Conservation (phyloP, 1,140 invertebrate genomes). For the Drosophila ficusphila region DNA sequence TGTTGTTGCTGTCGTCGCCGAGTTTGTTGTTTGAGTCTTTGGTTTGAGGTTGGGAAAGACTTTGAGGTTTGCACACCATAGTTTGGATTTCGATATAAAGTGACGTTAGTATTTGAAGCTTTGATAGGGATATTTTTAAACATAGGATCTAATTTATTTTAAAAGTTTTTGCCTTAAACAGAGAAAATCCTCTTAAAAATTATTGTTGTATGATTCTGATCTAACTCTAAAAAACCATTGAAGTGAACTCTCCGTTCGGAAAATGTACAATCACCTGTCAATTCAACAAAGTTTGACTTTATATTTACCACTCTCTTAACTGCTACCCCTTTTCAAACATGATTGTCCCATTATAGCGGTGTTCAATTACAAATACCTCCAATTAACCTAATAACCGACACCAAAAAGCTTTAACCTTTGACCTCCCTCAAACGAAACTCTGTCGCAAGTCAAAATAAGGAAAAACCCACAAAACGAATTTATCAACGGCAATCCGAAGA, state of each 20-base stretch:
- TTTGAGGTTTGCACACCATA: not conserved
- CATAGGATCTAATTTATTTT: too few species aligned
- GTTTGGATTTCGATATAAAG: not conserved
- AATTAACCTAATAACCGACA: conserved; percentile 23
- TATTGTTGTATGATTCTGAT: too few species aligned
- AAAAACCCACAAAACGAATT: conserved; percentile 59
- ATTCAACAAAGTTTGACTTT: not conserved
- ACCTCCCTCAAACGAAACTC: conserved; percentile 14
- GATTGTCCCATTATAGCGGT: not conserved
- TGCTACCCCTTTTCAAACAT: not conserved
- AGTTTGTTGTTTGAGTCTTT: conserved; percentile 80
- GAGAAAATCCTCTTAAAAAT: too few species aligned
- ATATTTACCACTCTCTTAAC: not conserved
- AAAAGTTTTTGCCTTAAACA: too few species aligned
- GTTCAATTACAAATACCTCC: conserved; percentile 33
- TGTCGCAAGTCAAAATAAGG: not conserved
- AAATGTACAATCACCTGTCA: not conserved
- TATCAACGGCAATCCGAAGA: conserved; percentile 24
- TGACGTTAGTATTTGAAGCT: not conserved
- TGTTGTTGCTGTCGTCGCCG: conserved; percentile 12
- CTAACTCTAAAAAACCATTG: too few species aligned
- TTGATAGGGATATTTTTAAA: too few species aligned
- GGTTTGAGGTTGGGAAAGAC: conserved; percentile 55
- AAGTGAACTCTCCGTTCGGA: not conserved
- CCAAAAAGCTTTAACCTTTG: conserved; percentile 28